These are phyloP conservation scores for Dromas ardeola DNA, from an alignment of 2,113 vertebrate species.

Conservation along the genomic window DNA sequence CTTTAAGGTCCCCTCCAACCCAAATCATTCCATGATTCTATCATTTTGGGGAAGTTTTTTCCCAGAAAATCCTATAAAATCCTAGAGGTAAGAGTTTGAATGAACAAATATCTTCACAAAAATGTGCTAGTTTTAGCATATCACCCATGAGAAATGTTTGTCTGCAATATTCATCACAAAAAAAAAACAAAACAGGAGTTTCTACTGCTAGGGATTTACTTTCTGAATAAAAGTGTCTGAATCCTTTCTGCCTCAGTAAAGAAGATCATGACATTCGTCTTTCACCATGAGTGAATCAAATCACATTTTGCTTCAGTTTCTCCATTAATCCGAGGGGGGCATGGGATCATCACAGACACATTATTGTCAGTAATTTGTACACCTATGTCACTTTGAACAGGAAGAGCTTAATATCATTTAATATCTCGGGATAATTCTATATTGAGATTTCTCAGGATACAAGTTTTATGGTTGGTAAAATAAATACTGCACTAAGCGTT, in stretches of 20 bases:
- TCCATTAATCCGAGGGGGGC: neutral
- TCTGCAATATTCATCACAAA: neutral
- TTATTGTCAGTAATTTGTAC: neutral
- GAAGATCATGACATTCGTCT: neutral
- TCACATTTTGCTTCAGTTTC: neutral
- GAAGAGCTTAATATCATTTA: neutral
- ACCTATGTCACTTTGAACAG: neutral
- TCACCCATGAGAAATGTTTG: neutral
- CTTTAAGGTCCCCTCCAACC: too few relatives aligned
- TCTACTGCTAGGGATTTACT: neutral
- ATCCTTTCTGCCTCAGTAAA: neutral
- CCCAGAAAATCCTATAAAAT: neutral
- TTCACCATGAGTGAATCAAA: neutral
- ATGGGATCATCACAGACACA: neutral
- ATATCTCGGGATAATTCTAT: neutral
- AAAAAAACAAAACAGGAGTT: rapidly evolving
- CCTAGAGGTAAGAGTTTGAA: neutral
- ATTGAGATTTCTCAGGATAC: neutral
- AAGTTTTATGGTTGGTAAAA: neutral
- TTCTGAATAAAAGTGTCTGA: neutral
- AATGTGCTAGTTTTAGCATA: neutral
- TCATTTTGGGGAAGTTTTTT: neutral
- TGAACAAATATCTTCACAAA: neutral
- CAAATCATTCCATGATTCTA: too few relatives aligned
- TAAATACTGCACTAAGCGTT: neutral